Percentiles rank a stretch among this genome's conserved stretches.
These are phyloP conservation scores for Palythoa heliodiscus DNA, from an alignment of 92 coral and sea anemone genomes.

Conservation along the genomic window DNA sequence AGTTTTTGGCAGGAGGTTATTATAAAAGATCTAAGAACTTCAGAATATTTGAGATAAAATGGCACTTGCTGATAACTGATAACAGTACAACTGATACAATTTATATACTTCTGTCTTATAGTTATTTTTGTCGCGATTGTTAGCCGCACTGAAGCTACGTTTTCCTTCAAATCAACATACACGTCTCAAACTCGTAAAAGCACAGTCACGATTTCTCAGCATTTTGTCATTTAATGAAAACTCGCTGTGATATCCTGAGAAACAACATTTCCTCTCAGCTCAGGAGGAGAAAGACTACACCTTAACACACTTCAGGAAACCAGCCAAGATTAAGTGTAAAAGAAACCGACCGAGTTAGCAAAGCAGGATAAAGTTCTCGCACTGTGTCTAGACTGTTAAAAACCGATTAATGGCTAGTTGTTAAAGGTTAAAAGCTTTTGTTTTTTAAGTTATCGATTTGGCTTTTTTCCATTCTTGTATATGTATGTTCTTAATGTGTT, in stretches of 20 bases:
- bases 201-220: background rate
- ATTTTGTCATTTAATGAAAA: background rate
- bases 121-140: background rate
- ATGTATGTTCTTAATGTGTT: background rate
- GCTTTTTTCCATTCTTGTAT: background rate
- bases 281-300: background rate
- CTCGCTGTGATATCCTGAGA: background rate
- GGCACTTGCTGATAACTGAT: background rate
- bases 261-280: background rate
- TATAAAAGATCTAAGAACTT: background rate
- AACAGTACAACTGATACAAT: background rate
- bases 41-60: background rate
- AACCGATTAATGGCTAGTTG: background rate
- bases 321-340: background rate
- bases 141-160: too few species aligned
- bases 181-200: background rate
- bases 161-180: too few species aligned
- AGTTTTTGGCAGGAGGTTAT: background rate
- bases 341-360: background rate
- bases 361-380: background rate
- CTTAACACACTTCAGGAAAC: background rate
- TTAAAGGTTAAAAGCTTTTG: background rate
- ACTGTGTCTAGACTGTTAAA: background rate
- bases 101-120: background rate
- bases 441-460: background rate